Percentiles rank a stretch among this genome's conserved stretches.
Evolutionary conservation across 2,888 invertebrate genomes (phyloP).

Genomic region (Cataglyphis altisquamis): DNA sequence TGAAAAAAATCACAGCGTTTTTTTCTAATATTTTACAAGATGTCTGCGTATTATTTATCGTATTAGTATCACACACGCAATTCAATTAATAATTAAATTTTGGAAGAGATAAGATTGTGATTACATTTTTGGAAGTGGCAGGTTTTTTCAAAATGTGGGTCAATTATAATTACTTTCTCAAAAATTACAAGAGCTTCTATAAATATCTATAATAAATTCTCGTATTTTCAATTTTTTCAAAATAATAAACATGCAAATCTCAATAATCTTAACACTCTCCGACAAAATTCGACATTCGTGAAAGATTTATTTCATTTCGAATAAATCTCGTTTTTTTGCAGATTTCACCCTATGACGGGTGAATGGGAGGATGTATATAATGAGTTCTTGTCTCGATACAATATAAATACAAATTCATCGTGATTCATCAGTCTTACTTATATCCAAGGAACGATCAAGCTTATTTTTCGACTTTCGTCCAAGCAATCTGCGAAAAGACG

Average conservation of each 20-base stretch:
- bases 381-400: slow-evolving; percentile 50
- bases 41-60: not conserved
- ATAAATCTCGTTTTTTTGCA: slow-evolving; percentile 5
- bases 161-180: not conserved
- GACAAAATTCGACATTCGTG: not conserved
- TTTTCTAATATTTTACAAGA: slow-evolving; percentile 1
- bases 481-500: slow-evolving; percentile 88
- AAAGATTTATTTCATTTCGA: not conserved
- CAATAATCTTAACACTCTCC: not conserved
- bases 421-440: slow-evolving; percentile 61
- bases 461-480: slow-evolving; percentile 82
- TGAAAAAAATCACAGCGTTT: not conserved
- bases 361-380: slow-evolving; percentile 59
- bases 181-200: not conserved
- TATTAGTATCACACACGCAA: not conserved
- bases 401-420: slow-evolving; percentile 26
- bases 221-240: not conserved
- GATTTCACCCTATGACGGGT: not conserved
- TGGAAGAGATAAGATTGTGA: not conserved
- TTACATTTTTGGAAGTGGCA: not conserved
- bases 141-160: not conserved
- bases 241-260: not conserved
- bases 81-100: slow-evolving; percentile 9
- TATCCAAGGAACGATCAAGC: slow-evolving; percentile 70
- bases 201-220: slow-evolving; percentile 2